A percentile compares a stretch with the other conserved stretches of the same genome.
phyloP scores from a whole-genome alignment of 2,113 vertebrate species.

The Tupaia tana region DNA sequence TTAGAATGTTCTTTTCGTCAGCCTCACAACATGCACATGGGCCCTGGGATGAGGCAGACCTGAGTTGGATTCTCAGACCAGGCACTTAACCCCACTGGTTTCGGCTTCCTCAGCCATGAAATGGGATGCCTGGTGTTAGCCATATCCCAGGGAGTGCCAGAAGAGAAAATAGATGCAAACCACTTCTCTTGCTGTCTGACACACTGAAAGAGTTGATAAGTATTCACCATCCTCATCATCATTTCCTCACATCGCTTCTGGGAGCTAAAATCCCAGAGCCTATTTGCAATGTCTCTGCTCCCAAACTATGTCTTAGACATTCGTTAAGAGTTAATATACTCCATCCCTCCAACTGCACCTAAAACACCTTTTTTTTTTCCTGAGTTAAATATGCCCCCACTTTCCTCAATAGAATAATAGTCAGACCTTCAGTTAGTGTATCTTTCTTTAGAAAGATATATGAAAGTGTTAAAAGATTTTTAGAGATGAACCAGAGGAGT shows the following conservation, averaged over 20 bases:
- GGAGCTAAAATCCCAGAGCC: not conserved
- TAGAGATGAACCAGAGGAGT: not conserved
- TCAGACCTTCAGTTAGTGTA: not conserved
- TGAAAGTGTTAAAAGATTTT: not conserved
- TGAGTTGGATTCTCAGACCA: not conserved
- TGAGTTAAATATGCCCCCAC: not conserved
- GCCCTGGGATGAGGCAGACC: not conserved
- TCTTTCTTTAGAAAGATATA: conserved; percentile 6
- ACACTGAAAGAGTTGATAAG: not conserved
- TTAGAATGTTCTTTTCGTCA: conserved; percentile 68
- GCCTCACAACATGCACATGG: not conserved
- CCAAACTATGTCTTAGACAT: not conserved
- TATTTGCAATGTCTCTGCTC: not conserved
- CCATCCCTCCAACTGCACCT: not conserved
- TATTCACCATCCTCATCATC: not conserved
- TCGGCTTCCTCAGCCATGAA: not conserved
- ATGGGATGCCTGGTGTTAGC: not conserved
- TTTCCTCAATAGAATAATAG: not conserved
- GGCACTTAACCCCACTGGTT: not conserved
- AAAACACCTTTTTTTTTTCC: not conserved
- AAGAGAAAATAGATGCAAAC: not conserved
- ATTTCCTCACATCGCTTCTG: not conserved
- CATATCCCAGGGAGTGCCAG: not conserved
- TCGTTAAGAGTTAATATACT: not conserved
- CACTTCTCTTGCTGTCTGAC: not conserved